A percentile compares a stretch with the other conserved stretches of the same genome.
Conservation (phyloP, 2,113 vertebrate genomes). For the Pipra filicauda region DNA sequence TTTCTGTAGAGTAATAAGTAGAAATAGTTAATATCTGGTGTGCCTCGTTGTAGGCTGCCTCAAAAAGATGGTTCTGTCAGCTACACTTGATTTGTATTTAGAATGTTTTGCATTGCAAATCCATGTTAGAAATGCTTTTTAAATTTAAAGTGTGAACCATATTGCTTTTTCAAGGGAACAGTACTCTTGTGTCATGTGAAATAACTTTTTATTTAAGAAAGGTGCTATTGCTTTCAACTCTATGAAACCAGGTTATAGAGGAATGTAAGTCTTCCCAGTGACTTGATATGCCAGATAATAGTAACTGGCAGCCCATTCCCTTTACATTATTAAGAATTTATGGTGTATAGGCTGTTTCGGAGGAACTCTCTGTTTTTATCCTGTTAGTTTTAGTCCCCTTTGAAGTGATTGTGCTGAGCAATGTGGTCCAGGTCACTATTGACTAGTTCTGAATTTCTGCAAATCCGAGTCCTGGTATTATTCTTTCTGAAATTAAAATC, state of each 20-base stretch:
- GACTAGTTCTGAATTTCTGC: not conserved
- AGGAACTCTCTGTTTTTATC: not conserved
- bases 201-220: constrained; percentile 17
- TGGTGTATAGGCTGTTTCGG: not conserved
- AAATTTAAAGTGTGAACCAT: constrained; percentile 31
- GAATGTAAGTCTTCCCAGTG: constrained; percentile 13
- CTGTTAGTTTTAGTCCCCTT: not conserved
- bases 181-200: not conserved
- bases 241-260: not conserved
- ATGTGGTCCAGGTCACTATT: not conserved
- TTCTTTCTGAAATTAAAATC: not conserved
- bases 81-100: constrained; percentile 48
- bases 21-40: constrained; percentile 20
- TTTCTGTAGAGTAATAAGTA: constrained; percentile 9
- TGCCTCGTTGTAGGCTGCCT: constrained; percentile 1
- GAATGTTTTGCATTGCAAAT: constrained; percentile 51
- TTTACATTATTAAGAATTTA: not conserved
- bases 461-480: not conserved
- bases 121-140: constrained; percentile 9
- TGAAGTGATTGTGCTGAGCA: not conserved
- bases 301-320: not conserved
- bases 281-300: not conserved
- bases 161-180: constrained; percentile 29
- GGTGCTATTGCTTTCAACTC: not conserved
- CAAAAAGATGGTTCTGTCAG: constrained; percentile 30